Evolutionary conservation across 2,113 vertebrate genomes (phyloP).

Genomic region (Phoxinus phoxinus): DNA sequence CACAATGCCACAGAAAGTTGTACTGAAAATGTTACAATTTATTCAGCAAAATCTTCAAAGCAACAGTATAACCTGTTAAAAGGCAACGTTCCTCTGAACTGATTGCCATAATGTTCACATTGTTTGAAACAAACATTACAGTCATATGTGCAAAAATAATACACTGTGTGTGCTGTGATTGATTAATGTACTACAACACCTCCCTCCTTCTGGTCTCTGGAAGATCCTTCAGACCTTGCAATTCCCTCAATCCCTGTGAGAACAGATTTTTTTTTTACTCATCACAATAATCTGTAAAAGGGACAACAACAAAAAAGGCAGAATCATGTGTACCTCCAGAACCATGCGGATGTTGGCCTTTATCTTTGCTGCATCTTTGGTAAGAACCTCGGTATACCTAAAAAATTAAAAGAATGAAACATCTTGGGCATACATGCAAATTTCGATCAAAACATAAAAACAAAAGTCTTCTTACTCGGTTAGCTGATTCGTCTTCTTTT

Average conservation of each 20-base stretch:
- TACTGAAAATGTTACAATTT: slow-evolving; percentile 36
- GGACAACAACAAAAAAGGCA: neutral
- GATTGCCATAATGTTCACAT: slow-evolving; percentile 15
- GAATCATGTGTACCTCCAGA: slow-evolving; percentile 78
- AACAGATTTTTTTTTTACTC: neutral
- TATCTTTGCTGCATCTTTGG: slow-evolving; percentile 87
- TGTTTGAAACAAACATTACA: slow-evolving; percentile 7
- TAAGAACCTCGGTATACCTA: slow-evolving; percentile 83
- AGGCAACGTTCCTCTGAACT: slow-evolving; percentile 3
- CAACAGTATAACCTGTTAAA: slow-evolving; percentile 59
- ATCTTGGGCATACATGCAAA: neutral
- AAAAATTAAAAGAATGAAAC: slow-evolving; percentile 37
- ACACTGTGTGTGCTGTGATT: neutral
- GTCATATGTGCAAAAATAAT: slow-evolving; percentile 11
- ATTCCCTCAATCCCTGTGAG: slow-evolving; percentile 83
- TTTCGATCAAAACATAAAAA: neutral
- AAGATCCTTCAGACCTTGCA: slow-evolving; percentile 80
- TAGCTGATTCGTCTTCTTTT: slow-evolving; percentile 85
- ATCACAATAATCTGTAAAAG: neutral
- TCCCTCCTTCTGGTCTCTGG: slow-evolving; percentile 69
- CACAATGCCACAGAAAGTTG: neutral
- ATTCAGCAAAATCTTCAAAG: slow-evolving; percentile 8
- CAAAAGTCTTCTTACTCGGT: slow-evolving; percentile 75
- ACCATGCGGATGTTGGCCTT: slow-evolving; percentile 90
- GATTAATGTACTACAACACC: slow-evolving; percentile 40